Conservation (phyloP, 2,113 vertebrate species). For the Paratilapia polleni region DNA sequence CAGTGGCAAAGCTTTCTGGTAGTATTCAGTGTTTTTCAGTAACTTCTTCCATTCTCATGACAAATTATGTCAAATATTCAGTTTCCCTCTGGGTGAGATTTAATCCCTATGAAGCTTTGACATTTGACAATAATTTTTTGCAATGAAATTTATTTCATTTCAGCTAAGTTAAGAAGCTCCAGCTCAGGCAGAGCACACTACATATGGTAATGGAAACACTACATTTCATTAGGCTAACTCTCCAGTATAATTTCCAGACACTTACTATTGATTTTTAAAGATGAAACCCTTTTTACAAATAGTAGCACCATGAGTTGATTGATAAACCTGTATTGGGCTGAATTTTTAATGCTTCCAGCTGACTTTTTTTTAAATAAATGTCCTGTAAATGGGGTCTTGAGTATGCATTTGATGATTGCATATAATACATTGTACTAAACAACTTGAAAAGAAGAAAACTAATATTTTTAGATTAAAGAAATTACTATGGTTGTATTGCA, state of each 20-base stretch:
- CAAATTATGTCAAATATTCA: slow-evolving; percentile 23
- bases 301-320: background rate
- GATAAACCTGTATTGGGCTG: background rate
- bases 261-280: background rate
- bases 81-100: background rate
- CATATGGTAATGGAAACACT: background rate
- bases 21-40: background rate
- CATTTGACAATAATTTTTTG: slow-evolving; percentile 1
- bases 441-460: background rate
- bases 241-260: background rate
- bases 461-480: background rate
- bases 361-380: background rate
- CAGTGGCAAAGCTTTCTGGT: slow-evolving; percentile 6
- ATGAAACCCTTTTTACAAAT: background rate
- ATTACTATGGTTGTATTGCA: background rate
- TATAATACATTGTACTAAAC: background rate
- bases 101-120: background rate
- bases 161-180: background rate
- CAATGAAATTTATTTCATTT: background rate
- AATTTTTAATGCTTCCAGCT: background rate
- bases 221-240: background rate
- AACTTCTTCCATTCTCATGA: background rate
- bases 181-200: background rate
- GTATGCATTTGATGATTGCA: background rate
- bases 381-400: background rate